Evolutionary conservation across 2,888 invertebrate genomes (phyloP).

Genomic region (Alcis repandata): DNA sequence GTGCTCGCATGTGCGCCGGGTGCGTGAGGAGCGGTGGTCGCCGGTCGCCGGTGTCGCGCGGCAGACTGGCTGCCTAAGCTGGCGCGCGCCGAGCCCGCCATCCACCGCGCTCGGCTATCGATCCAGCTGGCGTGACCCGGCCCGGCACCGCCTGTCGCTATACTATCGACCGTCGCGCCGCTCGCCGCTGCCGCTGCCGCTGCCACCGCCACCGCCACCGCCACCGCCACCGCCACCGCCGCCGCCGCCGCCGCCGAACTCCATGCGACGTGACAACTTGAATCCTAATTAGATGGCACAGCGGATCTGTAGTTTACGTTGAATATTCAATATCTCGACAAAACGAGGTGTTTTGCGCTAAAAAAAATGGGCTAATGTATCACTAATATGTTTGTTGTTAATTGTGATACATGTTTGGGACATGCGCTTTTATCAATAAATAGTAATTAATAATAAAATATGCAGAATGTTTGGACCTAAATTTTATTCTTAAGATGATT

Average conservation of each 20-base stretch:
- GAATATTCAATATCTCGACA: background rate
- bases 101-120: conserved; percentile 74
- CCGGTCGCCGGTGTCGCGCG: conserved; percentile 63
- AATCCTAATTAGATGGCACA: conserved; percentile 63
- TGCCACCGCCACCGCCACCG: conserved; percentile 59
- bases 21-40: conserved; percentile 37
- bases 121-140: conserved; percentile 78
- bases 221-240: conserved; percentile 77
- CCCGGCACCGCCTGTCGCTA: conserved; percentile 79
- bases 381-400: background rate
- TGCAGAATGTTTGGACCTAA: too few relatives aligned
- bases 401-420: too few relatives aligned
- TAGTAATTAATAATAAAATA: too few relatives aligned
- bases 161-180: conserved; percentile 79
- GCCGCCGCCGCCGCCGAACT: background rate
- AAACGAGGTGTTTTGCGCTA: too few relatives aligned
- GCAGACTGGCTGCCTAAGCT: conserved; percentile 67
- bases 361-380: too few relatives aligned
- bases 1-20: conserved; percentile 74
- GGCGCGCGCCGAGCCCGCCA: conserved; percentile 62
- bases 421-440: too few relatives aligned
- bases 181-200: conserved; percentile 70
- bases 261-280: conserved; percentile 65
- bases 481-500: too few relatives aligned
- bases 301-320: background rate